Percentiles rank a stretch among this genome's conserved stretches.
phyloP scores from a whole-genome alignment of 2,797 vertebrate species.

The Danio choprae region DNA sequence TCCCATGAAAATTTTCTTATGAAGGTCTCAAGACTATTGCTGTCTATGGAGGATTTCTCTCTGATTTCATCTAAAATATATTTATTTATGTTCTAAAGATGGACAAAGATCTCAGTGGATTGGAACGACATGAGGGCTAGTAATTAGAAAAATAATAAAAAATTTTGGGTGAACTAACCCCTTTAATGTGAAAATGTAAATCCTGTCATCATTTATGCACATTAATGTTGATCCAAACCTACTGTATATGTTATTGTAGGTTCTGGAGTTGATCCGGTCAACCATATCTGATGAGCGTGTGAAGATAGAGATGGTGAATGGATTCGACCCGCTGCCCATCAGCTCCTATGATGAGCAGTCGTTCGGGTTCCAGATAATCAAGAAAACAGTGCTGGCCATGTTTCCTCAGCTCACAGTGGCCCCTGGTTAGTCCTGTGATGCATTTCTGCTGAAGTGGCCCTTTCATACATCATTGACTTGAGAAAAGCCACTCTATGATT shows the following conservation, averaged over 20 bases:
- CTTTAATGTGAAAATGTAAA: too few species aligned
- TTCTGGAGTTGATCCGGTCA: conserved; percentile 78
- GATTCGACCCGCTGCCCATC: conserved; percentile 87
- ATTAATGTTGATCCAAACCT: too few species aligned
- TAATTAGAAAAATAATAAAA: neutral
- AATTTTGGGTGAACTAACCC: neutral
- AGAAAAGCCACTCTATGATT: conserved; percentile 29
- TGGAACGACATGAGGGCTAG: neutral
- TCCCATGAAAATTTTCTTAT: too few species aligned
- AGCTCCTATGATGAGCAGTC: conserved; percentile 84
- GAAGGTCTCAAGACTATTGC: too few species aligned
- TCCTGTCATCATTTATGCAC: too few species aligned
- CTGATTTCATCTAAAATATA: neutral
- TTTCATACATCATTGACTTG: conserved; percentile 3
- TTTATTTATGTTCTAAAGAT: neutral
- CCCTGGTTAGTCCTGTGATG: conserved; percentile 80
- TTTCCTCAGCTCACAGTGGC: conserved; percentile 86
- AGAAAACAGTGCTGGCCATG: conserved; percentile 83
- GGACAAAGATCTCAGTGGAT: neutral
- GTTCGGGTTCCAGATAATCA: conserved; percentile 89
- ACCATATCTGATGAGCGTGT: conserved; percentile 87
- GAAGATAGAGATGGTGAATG: conserved; percentile 79
- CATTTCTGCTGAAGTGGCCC: conserved; percentile 6
- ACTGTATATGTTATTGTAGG: conserved; percentile 70
- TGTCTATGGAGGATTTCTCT: too few species aligned